phyloP scores from a whole-genome alignment of 64 coral and sea anemone genomes.

The Pocillopora damicornis region DNA sequence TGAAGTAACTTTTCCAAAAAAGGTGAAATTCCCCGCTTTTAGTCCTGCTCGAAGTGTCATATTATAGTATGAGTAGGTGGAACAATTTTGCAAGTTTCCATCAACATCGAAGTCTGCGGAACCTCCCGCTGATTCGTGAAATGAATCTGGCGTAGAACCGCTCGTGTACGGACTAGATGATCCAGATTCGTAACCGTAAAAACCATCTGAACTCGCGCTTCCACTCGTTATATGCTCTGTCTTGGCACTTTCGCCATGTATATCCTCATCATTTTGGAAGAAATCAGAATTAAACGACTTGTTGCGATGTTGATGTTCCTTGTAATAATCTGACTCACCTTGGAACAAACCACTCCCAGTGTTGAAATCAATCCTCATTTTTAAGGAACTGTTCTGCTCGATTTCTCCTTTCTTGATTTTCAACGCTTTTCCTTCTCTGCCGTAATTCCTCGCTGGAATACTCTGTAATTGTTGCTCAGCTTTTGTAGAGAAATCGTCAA shows the following conservation, averaged over 20 bases:
- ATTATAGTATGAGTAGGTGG: constrained; percentile 11
- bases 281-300: background rate
- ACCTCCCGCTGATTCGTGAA: background rate
- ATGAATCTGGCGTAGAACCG: background rate
- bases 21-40: constrained; percentile 41
- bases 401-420: background rate
- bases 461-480: background rate
- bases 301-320: background rate
- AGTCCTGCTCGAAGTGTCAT: constrained; percentile 38
- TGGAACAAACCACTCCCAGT: background rate
- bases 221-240: background rate
- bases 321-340: constrained; percentile 18
- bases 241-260: background rate
- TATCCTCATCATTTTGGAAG: background rate
- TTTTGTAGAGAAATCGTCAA: background rate
- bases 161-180: background rate
- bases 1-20: constrained; percentile 25
- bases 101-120: background rate
- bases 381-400: background rate
- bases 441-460: background rate
- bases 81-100: background rate
- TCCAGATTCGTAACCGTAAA: background rate
- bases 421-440: background rate
- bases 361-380: background rate
- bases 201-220: background rate